phyloP scores from a whole-genome alignment of 1,140 invertebrate genomes.

The Halesus radiatus region DNA sequence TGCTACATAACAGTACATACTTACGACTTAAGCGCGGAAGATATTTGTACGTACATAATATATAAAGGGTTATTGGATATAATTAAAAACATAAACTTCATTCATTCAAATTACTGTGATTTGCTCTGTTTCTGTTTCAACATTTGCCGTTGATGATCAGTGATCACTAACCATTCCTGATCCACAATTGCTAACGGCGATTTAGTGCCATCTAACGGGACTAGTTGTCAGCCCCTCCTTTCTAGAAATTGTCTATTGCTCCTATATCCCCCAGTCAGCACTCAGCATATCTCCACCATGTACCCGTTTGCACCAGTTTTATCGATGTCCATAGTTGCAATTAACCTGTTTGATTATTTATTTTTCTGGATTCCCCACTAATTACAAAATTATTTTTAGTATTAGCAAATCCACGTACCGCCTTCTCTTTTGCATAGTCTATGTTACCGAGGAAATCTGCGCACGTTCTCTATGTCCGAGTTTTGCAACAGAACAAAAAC shows the following conservation, averaged over 20 bases:
- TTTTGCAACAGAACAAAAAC: neutral
- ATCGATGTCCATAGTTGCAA: neutral
- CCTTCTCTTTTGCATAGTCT: neutral
- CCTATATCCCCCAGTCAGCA: neutral
- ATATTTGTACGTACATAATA: too few species aligned
- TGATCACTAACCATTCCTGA: neutral
- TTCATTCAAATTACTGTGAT: too few species aligned
- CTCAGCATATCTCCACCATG: neutral
- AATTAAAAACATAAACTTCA: too few species aligned
- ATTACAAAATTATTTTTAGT: too few species aligned
- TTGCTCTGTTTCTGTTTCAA: too few species aligned
- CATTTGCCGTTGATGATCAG: neutral
- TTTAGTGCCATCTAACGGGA: neutral
- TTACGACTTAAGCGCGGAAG: too few species aligned
- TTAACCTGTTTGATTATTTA: too few species aligned
- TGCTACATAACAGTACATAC: too few species aligned
- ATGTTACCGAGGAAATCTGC: neutral
- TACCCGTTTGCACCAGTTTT: slow-evolving; percentile 19
- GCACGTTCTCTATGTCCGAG: neutral
- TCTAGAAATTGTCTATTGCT: neutral
- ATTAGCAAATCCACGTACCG: too few species aligned
- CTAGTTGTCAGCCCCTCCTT: slow-evolving; percentile 8
- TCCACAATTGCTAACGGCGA: slow-evolving; percentile 1
- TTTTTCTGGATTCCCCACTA: too few species aligned
- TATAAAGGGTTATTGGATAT: too few species aligned